These are phyloP conservation scores for Parapristionchus giblindavisi DNA, from an alignment of 2,888 invertebrate species.

Conservation along the genomic window DNA sequence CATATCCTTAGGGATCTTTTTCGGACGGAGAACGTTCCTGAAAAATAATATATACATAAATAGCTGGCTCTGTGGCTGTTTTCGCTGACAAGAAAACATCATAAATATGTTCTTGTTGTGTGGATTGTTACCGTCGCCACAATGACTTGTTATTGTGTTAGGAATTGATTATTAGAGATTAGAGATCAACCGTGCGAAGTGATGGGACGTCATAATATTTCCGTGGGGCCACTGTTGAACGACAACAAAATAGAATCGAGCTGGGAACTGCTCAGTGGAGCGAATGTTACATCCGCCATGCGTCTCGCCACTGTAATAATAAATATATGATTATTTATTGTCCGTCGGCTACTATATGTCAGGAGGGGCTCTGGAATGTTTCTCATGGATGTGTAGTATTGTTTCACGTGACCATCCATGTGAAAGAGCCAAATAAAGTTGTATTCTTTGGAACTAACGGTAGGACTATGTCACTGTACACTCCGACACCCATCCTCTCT, in stretches of 20 bases:
- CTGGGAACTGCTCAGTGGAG: slow-evolving; percentile 13
- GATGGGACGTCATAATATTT: slow-evolving; percentile 28
- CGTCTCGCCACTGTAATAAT: slow-evolving; percentile 12
- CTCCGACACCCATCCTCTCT: slow-evolving; percentile 43
- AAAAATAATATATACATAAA: neutral
- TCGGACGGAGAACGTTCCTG: slow-evolving; percentile 28
- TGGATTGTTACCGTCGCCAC: too few relatives aligned
- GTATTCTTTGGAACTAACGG: slow-evolving; percentile 33
- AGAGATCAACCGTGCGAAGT: slow-evolving; percentile 24
- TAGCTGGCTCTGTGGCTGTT: neutral
- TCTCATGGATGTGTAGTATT: neutral
- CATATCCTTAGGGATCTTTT: slow-evolving; percentile 16
- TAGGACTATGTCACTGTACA: slow-evolving; percentile 20
- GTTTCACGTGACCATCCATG: neutral
- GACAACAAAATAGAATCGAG: slow-evolving; percentile 34
- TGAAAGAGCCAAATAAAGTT: neutral
- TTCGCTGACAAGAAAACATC: neutral
- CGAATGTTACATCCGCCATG: slow-evolving; percentile 37
- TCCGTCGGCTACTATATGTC: too few relatives aligned
- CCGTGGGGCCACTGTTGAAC: slow-evolving; percentile 37
- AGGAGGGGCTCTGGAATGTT: too few relatives aligned
- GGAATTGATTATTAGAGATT: too few relatives aligned
- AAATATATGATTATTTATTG: neutral
- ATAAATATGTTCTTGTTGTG: neutral
- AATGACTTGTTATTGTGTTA: too few relatives aligned